phyloP scores from a whole-genome alignment of 2,888 invertebrate species.

The Gandaritis pyraliata region DNA sequence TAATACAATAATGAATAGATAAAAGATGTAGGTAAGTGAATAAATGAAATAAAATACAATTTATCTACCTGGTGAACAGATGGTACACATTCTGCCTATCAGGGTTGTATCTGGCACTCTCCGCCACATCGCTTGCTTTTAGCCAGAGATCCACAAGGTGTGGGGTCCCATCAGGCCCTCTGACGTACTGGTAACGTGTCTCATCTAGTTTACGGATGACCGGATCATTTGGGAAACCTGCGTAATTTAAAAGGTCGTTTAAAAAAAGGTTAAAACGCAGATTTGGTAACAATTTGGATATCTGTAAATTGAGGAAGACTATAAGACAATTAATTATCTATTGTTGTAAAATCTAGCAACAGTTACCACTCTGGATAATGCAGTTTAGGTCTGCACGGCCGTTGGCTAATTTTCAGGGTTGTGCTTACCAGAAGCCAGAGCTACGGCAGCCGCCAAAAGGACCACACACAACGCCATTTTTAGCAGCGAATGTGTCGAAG shows the following conservation, averaged over 20 bases:
- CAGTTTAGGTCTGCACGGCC: neutral
- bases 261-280: too few relatives aligned
- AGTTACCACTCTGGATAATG: too few relatives aligned
- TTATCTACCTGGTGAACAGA: conserved; percentile 54
- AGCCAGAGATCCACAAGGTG: conserved; percentile 53
- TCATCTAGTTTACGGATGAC: conserved; percentile 39
- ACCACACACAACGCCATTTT: conserved; percentile 19
- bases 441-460: conserved; percentile 8
- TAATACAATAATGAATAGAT: too few relatives aligned
- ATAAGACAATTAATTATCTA: too few relatives aligned
- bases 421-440: conserved; percentile 13
- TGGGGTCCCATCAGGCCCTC: conserved; percentile 42
- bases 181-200: conserved; percentile 47
- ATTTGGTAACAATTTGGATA: too few relatives aligned
- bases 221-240: conserved; percentile 29
- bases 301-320: too few relatives aligned
- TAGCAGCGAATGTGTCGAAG: neutral
- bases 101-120: conserved; percentile 45
- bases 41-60: too few relatives aligned
- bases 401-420: neutral
- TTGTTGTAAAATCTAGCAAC: too few relatives aligned
- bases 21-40: too few relatives aligned
- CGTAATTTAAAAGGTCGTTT: neutral
- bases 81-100: conserved; percentile 53
- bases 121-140: conserved; percentile 40